These are phyloP conservation scores for Sisor rabdophorus DNA, from an alignment of 2,113 vertebrate species.

Conservation along the genomic window DNA sequence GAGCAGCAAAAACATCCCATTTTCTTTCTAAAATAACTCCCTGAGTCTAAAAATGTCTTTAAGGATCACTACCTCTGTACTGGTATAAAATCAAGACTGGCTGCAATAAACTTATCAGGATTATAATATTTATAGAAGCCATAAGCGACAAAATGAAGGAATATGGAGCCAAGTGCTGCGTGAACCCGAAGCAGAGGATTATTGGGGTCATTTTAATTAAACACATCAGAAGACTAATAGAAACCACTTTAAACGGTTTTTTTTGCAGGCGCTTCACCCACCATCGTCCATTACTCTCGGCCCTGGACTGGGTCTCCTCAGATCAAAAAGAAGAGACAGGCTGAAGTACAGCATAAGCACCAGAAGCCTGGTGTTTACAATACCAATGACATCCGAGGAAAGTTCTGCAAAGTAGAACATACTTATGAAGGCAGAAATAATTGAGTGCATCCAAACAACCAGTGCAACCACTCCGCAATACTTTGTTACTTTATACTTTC, in stretches of 20 bases:
- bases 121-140: background rate
- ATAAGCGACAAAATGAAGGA: background rate
- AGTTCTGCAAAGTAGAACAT: background rate
- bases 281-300: background rate
- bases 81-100: conserved; percentile 7
- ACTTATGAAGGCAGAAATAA: background rate
- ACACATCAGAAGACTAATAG: background rate
- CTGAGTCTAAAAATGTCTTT: background rate
- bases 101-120: background rate
- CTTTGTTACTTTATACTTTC: conserved; percentile 11
- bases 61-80: background rate
- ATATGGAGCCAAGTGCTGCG: background rate
- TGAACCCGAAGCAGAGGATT: background rate
- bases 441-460: background rate
- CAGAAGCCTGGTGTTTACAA: background rate
- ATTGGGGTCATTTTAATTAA: background rate
- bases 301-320: conserved; percentile 11
- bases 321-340: conserved; percentile 16
- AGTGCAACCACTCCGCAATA: background rate
- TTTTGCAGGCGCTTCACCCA: background rate
- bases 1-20: too few species aligned
- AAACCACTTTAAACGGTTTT: background rate
- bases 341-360: conserved; percentile 1
- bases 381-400: too few species aligned
- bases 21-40: background rate